phyloP scores from a whole-genome alignment of 2,888 invertebrate species.

The Tanypteryx hageni region DNA sequence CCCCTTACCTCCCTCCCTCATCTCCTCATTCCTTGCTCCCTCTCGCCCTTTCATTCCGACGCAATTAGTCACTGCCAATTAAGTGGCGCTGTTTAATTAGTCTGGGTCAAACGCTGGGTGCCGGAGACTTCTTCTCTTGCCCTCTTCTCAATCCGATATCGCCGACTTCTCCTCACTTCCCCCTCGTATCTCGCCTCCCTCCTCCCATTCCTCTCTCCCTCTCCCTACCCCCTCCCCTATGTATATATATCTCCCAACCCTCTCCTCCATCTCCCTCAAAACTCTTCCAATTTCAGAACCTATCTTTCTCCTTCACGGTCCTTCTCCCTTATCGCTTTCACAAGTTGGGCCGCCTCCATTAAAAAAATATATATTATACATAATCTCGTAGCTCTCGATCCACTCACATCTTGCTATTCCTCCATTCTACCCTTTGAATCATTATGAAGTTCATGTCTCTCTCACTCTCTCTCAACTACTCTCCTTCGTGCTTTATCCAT shows the following conservation, averaged over 20 bases:
- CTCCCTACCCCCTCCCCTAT: background rate
- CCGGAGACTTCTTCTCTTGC: slow-evolving; percentile 51
- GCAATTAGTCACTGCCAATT: slow-evolving; percentile 66
- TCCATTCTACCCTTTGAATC: background rate
- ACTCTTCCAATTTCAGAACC: background rate
- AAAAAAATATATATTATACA: background rate
- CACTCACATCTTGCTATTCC: background rate
- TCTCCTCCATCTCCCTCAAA: background rate
- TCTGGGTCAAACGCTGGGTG: slow-evolving; percentile 64
- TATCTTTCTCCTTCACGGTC: background rate
- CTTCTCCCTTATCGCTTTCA: background rate
- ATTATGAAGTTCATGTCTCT: too few species aligned
- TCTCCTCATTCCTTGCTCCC: background rate
- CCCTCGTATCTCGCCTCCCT: background rate
- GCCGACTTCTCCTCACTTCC: background rate
- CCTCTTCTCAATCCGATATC: slow-evolving; percentile 52
- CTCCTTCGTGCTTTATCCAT: too few species aligned
- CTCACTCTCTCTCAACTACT: too few species aligned
- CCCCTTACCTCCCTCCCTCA: background rate
- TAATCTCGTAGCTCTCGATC: background rate
- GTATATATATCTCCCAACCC: too few species aligned
- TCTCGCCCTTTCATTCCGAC: slow-evolving; percentile 64
- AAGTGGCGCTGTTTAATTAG: slow-evolving; percentile 66
- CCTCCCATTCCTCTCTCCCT: background rate
- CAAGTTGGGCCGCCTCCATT: background rate